Base-by-base conservation (phyloP, 1,140 invertebrate genomes). In the Leptinotarsa texana region DNA sequence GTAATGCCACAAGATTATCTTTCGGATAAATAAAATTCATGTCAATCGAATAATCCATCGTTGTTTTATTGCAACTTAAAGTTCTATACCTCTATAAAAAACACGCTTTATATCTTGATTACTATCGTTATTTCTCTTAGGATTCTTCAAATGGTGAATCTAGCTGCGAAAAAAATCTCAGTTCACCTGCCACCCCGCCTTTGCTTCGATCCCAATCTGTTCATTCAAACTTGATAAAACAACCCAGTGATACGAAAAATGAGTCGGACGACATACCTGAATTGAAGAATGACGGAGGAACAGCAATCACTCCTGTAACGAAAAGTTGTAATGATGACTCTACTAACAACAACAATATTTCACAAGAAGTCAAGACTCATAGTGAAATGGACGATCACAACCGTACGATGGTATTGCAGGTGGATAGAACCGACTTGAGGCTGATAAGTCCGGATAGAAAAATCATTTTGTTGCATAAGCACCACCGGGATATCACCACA, bases 401-500 rank as follows among this genome's bases (percentile, higher is more conserved):
- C 87, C 89, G 95, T 24, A 97, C 95, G 2, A 98, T 98, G 96
- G 88, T 98, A 13, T 93, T 93, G 83, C 92, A 96, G 87, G 93
- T 98, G 21, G 96, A 95, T n/a, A 88, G 93, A 47, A 89, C 90
- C 65, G 96, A 98, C 85, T 87, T 98, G 27, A 90, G 95, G 65
- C 88, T 98, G 1, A 97, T 98, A 72, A 97, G 95, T 83, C 94
- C 95, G 0, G 96, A 98, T 84, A 90, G 94, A 49, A 98, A 98
- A 83, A 92, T 94, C 81, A 91, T 96, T 21, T 88, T 98, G 22
- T 87, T 98, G 3, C 93, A 95, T 82, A 93, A 96, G 79, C 91
- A 92, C 42, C 92, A 98, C 74, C 93, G 92, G 81, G 95, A 98
- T 82, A 92, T 98, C 48, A 92, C 94, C 2, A 95, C 92, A 77